Percentiles rank a stretch among this genome's conserved stretches.
phyloP scores from a whole-genome alignment of 2,797 vertebrate species.

The Meriones psammophilus region DNA sequence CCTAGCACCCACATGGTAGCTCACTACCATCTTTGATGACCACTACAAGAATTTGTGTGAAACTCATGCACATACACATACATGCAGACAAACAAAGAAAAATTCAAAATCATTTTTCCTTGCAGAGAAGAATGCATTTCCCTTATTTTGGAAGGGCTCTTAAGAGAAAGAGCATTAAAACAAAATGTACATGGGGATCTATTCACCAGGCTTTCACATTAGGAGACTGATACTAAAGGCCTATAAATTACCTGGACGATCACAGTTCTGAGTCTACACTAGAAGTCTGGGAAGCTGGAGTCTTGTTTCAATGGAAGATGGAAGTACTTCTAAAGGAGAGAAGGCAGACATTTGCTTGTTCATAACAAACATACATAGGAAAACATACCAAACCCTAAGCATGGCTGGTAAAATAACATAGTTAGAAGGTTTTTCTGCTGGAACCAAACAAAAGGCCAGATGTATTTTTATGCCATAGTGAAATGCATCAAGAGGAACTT shows the following conservation, averaged over 20 bases:
- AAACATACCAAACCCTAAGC: background rate
- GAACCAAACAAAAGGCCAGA: background rate
- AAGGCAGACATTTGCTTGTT: background rate
- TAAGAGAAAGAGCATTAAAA: background rate
- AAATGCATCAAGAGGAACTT: background rate
- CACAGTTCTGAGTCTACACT: background rate
- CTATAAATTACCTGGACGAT: background rate
- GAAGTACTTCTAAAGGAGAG: background rate
- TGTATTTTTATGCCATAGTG: background rate
- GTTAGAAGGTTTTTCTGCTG: background rate
- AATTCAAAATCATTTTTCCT: background rate
- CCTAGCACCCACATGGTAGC: background rate
- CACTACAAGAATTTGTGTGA: background rate
- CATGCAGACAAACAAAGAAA: background rate
- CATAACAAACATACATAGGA: background rate
- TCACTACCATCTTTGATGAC: background rate
- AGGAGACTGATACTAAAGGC: too few species aligned
- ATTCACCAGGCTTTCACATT: background rate
- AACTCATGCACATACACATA: background rate
- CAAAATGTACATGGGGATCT: background rate
- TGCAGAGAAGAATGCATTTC: background rate
- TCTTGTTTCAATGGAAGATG: background rate
- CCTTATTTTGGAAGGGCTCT: background rate
- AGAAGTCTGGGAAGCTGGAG: background rate
- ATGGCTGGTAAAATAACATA: background rate